Conservation (phyloP, 2,797 vertebrate species). For the Lutjanus campechanus region DNA sequence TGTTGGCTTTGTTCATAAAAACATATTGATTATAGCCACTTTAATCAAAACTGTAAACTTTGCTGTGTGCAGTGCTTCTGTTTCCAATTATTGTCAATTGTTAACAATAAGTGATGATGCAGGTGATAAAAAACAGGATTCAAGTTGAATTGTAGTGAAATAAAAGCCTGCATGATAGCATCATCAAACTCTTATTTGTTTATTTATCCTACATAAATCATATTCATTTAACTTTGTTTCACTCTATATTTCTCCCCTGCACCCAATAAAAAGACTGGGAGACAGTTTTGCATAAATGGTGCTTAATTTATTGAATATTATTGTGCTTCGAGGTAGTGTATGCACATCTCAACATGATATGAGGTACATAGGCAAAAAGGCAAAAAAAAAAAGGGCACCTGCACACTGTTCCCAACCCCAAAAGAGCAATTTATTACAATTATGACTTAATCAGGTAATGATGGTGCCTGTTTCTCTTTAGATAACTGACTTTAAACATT, state of each 20-base stretch:
- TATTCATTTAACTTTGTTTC: too few relatives aligned
- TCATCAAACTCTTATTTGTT: too few relatives aligned
- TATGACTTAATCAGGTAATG: background rate
- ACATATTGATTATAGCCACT: background rate
- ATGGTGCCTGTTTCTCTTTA: background rate
- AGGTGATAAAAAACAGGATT: too few relatives aligned
- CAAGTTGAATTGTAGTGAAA: too few relatives aligned
- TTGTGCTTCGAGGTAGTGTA: background rate
- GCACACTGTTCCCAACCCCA: background rate
- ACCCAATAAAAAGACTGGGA: background rate
- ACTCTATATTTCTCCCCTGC: too few relatives aligned
- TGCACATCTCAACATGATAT: background rate
- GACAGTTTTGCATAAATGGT: background rate
- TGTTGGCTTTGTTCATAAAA: background rate
- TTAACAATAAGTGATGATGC: too few relatives aligned
- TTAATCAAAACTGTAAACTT: background rate
- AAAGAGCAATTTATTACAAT: background rate
- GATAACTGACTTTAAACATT: background rate
- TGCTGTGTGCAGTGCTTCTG: background rate
- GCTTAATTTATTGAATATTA: constrained; percentile 6
- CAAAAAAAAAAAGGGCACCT: background rate
- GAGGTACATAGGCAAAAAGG: background rate
- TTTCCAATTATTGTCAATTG: background rate
- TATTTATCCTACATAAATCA: too few relatives aligned
- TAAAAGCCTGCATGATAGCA: too few relatives aligned